Base-by-base conservation (phyloP, 2,888 invertebrate species). In the Hemicrepidius hirtus region DNA sequence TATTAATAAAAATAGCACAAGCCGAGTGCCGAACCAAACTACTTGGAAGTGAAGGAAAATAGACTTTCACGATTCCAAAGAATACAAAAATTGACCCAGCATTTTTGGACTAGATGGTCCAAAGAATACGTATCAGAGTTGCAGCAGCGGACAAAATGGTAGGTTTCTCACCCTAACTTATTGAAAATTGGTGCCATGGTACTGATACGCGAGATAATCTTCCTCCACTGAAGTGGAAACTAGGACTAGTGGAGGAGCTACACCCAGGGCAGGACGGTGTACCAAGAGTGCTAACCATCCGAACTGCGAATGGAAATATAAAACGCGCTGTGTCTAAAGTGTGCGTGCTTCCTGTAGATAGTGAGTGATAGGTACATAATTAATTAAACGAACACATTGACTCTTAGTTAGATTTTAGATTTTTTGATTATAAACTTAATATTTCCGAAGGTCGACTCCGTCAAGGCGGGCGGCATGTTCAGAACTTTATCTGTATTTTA, bases 131-230 rank as follows among this genome's bases (percentile, higher is more conserved):
- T 74, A 4, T 41, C 50, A 0, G 68, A 75, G 16, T 69, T 77
- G 2, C 76, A 77, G 50, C 41, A 57, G n/a, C 62, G 74, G 2
- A 20, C 55, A 1, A 76, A 78, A 49, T 76, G 73, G 74, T 66
- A 69, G 10, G 24, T n/a, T 12, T 10, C 6, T 12, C 35, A 24
- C 10, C n/a, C 24, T 3, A 55, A 41, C 28, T 6, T 60, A 10
- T n/a, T 67, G 12, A 37, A 71, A 10, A 35, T 71, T 4, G 71
- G 53, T 9, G 35, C 64, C 12, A n/a, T 78, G 16, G 75, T 76
- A 9, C 46, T 76, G 0, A 3, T 75, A 1, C 73, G 65, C 10
- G 75, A 76, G 10, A n/a, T n/a, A 73, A 76, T 50, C 18, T 40
- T 1, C 71, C 77, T 9, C 73, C 76, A 13, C 37, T 74, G 37